phyloP scores from a whole-genome alignment of 1,140 invertebrate species.

The Lepidostoma basale region DNA sequence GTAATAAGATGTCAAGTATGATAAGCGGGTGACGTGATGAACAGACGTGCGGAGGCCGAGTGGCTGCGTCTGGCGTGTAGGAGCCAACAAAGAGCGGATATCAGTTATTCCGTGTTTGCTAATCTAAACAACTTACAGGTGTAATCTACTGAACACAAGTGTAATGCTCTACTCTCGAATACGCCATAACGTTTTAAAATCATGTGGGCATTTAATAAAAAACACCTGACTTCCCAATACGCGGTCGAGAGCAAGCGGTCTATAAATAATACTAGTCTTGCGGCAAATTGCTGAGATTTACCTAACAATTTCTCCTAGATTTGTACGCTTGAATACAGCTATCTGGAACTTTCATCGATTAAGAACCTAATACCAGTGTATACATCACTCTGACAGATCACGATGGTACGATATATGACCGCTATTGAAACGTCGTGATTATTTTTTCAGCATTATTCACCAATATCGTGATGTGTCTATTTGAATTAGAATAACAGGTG shows the following conservation, averaged over 20 bases:
- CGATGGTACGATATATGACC: conserved; percentile 27
- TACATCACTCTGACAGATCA: conserved; percentile 39
- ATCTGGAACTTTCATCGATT: conserved; percentile 38
- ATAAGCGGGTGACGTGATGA: too few relatives aligned
- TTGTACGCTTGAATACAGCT: not conserved
- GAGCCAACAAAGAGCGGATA: conserved; percentile 10
- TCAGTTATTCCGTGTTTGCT: conserved; percentile 1
- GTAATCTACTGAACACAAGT: conserved; percentile 15
- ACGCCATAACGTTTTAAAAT: not conserved
- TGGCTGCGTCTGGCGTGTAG: too few relatives aligned
- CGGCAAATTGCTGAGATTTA: too few relatives aligned
- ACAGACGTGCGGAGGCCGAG: not conserved
- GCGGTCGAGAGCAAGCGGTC: too few relatives aligned
- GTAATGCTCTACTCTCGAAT: not conserved
- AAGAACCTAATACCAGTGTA: conserved; percentile 11
- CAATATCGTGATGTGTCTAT: conserved; percentile 34
- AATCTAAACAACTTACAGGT: conserved; percentile 17
- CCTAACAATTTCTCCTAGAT: too few relatives aligned
- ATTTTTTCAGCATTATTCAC: conserved; percentile 25
- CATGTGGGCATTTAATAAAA: too few relatives aligned
- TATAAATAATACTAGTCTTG: too few relatives aligned
- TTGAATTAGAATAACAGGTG: conserved; percentile 34
- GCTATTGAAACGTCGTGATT: conserved; percentile 1
- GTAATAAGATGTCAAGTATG: too few relatives aligned
- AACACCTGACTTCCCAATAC: too few relatives aligned